These are phyloP conservation scores for Oncorhynchus mykiss DNA, from an alignment of 2,113 vertebrate genomes.

Conservation along the genomic window DNA sequence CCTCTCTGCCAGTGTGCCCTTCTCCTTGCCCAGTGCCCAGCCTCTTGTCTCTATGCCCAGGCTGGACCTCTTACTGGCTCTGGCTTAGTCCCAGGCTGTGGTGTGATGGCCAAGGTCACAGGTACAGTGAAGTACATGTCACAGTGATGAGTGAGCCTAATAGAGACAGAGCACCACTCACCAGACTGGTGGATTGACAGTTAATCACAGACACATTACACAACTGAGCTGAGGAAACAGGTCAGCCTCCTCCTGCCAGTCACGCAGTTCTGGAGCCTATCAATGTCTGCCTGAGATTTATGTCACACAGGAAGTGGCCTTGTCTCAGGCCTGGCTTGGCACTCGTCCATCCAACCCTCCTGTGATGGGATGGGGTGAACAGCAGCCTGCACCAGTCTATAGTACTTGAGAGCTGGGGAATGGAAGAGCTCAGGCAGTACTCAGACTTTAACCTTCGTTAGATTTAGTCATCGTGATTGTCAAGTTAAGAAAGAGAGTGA, in stretches of 20 bases:
- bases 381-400: constrained; percentile 5
- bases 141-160: constrained; percentile 66
- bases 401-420: constrained; percentile 1
- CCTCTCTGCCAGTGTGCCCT: too few relatives aligned
- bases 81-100: too few relatives aligned
- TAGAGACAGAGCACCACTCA: constrained; percentile 61
- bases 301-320: constrained; percentile 57
- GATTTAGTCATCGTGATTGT: too few relatives aligned
- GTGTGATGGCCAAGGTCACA: constrained; percentile 63
- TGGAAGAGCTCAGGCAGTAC: constrained; percentile 26
- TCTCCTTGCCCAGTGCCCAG: too few relatives aligned
- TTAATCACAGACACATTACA: constrained; percentile 76
- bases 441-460: background rate
- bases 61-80: too few relatives aligned
- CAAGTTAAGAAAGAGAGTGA: too few relatives aligned
- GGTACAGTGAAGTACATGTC: constrained; percentile 52
- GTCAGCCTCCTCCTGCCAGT: constrained; percentile 58
- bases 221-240: constrained; percentile 56
- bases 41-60: too few relatives aligned
- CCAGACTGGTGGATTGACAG: constrained; percentile 61
- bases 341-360: constrained; percentile 50
- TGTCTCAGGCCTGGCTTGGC: constrained; percentile 45
- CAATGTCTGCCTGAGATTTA: constrained; percentile 63
- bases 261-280: constrained; percentile 59
- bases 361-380: background rate